Evolutionary conservation across 2,797 vertebrate genomes (phyloP), one percentile per base, ranked within the genome.

Genomic region (Neoniphon sammara): DNA sequence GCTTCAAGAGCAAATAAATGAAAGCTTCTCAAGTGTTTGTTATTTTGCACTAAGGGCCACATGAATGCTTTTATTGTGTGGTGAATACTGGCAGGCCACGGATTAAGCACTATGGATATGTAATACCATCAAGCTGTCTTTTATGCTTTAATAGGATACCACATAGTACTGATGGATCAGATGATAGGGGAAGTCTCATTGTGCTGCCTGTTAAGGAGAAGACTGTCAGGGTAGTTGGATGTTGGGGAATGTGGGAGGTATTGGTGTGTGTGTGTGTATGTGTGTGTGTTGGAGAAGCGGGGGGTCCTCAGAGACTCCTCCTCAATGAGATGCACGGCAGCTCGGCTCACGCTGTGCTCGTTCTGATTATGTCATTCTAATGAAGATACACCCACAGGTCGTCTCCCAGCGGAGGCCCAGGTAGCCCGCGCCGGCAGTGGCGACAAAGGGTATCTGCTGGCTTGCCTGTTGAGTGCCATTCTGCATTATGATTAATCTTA

Each of bases 341-440:
- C 76, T 86, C 82, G 75, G 84, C 82, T 83, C 85, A 63, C 21
- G 66, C 80, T 49, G 77, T 58, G 78, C 81, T 84, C 66, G 49
- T 87, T 91, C 88, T 89, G 81, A 90, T 85, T 74, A 68, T 87
- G 87, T 91, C 89, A 82, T 64, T 76, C 64, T 88, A 82, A 92
- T 91, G 75, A 86, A 79, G 80, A 75, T 60, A 68, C 68, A 66
- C 74, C 80, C 81, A 67, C 30, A 67, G 70, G 77, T 76, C 63
- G 31, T 49, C 57, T 85, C 81, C 85, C 66, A 47, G 62, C 7
- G 73, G 83, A 67, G 14, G 10, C 42, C 73, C 77, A 77, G 69
- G 66, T 75, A 25, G 20, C 47, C 25, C 4, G 4, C 12, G 31
- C 52, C 71, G 70, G 54, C 3, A 5, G 52, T 59, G 66, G 73